Evolutionary conservation across 2,888 invertebrate species (phyloP).

Genomic region (Drosophila stalkeri): DNA sequence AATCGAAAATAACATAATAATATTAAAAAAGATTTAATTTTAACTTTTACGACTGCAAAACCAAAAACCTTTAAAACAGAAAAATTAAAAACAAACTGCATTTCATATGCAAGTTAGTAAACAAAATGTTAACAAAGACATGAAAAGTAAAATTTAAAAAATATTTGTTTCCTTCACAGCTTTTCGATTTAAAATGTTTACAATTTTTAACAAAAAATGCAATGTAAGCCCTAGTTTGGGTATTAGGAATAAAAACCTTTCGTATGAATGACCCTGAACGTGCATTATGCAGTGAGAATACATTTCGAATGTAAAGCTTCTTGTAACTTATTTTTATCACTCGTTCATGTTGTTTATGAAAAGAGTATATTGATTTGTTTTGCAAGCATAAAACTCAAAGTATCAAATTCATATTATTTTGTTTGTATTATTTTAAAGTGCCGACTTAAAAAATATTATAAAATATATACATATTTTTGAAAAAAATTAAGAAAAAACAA

Average conservation of each 20-base stretch:
- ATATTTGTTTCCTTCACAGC: neutral
- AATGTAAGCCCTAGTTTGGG: too few species aligned
- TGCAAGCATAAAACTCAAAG: too few species aligned
- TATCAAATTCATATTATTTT: too few species aligned
- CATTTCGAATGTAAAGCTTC: neutral
- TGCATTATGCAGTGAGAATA: neutral
- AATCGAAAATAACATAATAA: too few species aligned
- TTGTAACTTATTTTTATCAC: neutral
- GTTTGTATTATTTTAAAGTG: too few species aligned
- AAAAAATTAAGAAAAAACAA: too few species aligned
- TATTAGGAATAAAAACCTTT: neutral
- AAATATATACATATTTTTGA: too few species aligned
- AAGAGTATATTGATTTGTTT: neutral
- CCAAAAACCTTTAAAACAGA: too few species aligned
- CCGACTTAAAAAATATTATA: too few species aligned
- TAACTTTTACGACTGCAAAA: too few species aligned
- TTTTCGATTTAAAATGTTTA: neutral
- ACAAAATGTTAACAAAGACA: neutral
- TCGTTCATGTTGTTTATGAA: neutral
- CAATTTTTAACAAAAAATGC: neutral
- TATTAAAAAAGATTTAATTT: too few species aligned
- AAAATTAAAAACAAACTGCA: too few species aligned
- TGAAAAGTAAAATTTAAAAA: neutral
- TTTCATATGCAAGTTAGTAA: neutral
- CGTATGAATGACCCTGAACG: neutral